Evolutionary conservation across 2,888 invertebrate species (phyloP).

Genomic region (Stenoptilia bipunctidactyla): DNA sequence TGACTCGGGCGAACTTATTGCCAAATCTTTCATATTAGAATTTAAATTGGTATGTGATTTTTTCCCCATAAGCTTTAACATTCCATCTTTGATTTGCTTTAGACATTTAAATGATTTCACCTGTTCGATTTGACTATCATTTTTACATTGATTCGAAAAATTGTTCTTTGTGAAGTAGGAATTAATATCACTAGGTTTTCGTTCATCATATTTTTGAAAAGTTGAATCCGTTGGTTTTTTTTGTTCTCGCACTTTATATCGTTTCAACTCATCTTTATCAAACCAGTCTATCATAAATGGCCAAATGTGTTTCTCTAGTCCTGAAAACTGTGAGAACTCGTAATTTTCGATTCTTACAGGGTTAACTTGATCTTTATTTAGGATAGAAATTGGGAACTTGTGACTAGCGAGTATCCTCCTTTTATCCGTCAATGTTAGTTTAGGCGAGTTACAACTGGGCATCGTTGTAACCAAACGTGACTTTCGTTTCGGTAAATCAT

Average conservation of each 20-base stretch:
- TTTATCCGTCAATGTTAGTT: conserved; percentile 15
- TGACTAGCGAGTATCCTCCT: conserved; percentile 29
- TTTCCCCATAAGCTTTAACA: conserved; percentile 38
- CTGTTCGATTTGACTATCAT: too few species aligned
- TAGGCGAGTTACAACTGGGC: conserved; percentile 22
- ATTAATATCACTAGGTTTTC: neutral
- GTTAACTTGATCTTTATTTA: conserved; percentile 43
- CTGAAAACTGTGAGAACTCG: conserved; percentile 37
- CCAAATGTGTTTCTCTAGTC: conserved; percentile 43
- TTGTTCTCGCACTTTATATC: neutral
- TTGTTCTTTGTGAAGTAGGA: neutral
- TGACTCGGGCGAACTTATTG: too few species aligned
- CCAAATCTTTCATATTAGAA: too few species aligned
- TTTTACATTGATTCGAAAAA: too few species aligned
- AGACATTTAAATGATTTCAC: conserved; percentile 3
- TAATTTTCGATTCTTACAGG: conserved; percentile 24
- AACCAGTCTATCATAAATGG: conserved; percentile 49
- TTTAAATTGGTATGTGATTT: too few species aligned
- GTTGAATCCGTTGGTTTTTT: neutral
- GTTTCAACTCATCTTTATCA: conserved; percentile 8
- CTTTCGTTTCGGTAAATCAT: conserved; percentile 20
- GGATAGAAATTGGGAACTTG: conserved; percentile 40
- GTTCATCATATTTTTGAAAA: neutral
- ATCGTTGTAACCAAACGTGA: conserved; percentile 24
- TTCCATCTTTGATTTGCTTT: conserved; percentile 34